Evolutionary conservation across 1,140 invertebrate species (phyloP).

Genomic region (Euwallacea fornicatus): DNA sequence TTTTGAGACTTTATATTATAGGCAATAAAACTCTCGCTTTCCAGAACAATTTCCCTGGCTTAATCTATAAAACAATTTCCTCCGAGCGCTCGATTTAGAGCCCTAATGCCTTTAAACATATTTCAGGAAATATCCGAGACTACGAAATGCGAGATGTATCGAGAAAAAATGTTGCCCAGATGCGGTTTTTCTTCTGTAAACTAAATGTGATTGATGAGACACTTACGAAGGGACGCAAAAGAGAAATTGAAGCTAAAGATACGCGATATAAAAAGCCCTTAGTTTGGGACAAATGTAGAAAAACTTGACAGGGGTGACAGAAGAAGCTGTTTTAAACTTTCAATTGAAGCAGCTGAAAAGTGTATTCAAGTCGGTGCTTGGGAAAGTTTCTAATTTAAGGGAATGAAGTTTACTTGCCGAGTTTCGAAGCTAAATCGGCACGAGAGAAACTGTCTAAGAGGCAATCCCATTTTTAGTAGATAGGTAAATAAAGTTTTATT

Average conservation of each 20-base stretch:
- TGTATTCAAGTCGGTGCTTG: background rate
- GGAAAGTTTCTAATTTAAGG: slow-evolving; percentile 9
- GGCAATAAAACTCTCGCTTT: too few species aligned
- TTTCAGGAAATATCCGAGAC: background rate
- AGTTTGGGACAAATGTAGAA: background rate
- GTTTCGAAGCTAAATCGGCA: background rate
- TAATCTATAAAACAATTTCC: slow-evolving; percentile 4
- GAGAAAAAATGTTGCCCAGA: slow-evolving; percentile 2
- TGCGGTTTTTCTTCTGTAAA: slow-evolving; percentile 4
- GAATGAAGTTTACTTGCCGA: slow-evolving; percentile 5
- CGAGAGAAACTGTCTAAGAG: background rate
- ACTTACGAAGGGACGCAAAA: background rate
- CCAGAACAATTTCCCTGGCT: too few species aligned
- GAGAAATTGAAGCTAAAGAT: background rate
- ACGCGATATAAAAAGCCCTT: slow-evolving; percentile 1
- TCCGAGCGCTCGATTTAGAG: background rate
- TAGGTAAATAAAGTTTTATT: slow-evolving; percentile 18
- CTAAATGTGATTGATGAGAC: slow-evolving; percentile 4
- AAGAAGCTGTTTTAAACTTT: slow-evolving; percentile 5
- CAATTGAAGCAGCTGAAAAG: slow-evolving; percentile 2
- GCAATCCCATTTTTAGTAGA: slow-evolving; percentile 9
- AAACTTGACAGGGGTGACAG: background rate
- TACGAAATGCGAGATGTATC: slow-evolving; percentile 5
- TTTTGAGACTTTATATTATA: too few species aligned
- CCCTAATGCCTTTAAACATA: background rate